phyloP scores from a whole-genome alignment of 2,888 invertebrate genomes.

The Cephus runcator region DNA sequence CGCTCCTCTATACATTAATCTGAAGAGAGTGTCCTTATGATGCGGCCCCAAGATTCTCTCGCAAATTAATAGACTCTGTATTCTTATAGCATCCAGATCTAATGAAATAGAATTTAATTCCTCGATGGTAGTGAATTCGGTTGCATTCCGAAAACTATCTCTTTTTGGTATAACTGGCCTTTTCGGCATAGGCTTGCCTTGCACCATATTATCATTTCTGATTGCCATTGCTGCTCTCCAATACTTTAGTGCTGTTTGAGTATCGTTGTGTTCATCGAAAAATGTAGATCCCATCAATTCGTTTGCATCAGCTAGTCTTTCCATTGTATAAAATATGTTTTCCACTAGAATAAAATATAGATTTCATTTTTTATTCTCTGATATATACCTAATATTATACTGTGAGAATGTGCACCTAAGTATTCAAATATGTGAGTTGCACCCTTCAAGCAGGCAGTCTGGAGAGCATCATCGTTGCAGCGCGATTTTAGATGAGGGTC shows the following conservation, averaged over 20 bases:
- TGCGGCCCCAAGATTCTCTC: slow-evolving; percentile 86
- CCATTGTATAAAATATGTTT: slow-evolving; percentile 71
- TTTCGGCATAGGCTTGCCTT: slow-evolving; percentile 66
- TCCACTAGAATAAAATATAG: slow-evolving; percentile 41
- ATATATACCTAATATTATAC: background rate
- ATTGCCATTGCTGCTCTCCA: slow-evolving; percentile 85
- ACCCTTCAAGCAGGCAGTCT: slow-evolving; percentile 86
- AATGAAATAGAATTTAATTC: slow-evolving; percentile 80
- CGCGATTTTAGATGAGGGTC: slow-evolving; percentile 80
- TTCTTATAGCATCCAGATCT: slow-evolving; percentile 87
- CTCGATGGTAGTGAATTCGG: slow-evolving; percentile 78
- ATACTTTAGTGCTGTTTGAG: slow-evolving; percentile 75
- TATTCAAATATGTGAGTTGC: slow-evolving; percentile 78
- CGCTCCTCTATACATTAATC: slow-evolving; percentile 79
- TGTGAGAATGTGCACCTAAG: slow-evolving; percentile 66
- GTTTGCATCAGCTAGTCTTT: slow-evolving; percentile 84
- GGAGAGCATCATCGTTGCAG: slow-evolving; percentile 89
- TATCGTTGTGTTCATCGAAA: slow-evolving; percentile 88
- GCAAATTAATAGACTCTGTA: slow-evolving; percentile 88
- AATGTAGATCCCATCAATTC: slow-evolving; percentile 90
- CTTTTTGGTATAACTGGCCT: slow-evolving; percentile 69
- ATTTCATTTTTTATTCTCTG: slow-evolving; percentile 4
- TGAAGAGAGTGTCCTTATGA: slow-evolving; percentile 89
- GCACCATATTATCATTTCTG: slow-evolving; percentile 58
- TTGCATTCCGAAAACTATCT: slow-evolving; percentile 74